phyloP scores from a whole-genome alignment of 2,888 invertebrate species.

The Chymomyza fuscimana region DNA sequence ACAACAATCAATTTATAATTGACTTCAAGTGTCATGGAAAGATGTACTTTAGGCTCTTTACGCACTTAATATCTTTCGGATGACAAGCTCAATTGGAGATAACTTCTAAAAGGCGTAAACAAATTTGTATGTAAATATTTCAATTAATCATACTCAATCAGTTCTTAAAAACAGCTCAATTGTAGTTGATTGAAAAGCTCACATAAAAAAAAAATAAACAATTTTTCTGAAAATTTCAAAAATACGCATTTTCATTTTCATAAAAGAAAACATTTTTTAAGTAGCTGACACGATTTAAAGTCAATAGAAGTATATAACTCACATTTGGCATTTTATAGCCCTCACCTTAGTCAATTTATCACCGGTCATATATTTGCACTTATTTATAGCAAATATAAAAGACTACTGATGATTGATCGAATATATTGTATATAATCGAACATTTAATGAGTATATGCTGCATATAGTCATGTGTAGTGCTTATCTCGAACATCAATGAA shows the following conservation, averaged over 20 bases:
- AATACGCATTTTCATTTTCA: no score
- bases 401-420: slow-evolving; percentile 58
- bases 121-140: not conserved
- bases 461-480: slow-evolving; percentile 28
- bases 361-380: slow-evolving; percentile 56
- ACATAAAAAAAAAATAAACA: no score
- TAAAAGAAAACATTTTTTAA: not conserved
- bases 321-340: not conserved
- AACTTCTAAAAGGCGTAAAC: not conserved
- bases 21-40: no score
- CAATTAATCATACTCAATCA: not conserved
- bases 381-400: slow-evolving; percentile 63
- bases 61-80: not conserved
- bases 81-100: not conserved
- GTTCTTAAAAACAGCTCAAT: not conserved
- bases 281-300: not conserved
- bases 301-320: not conserved
- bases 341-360: slow-evolving; percentile 36
- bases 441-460: no score
- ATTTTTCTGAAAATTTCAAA: no score
- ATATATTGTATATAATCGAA: not conserved
- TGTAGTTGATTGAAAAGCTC: not conserved
- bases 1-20: no score
- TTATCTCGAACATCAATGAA: slow-evolving; percentile 39
- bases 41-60: no score